Conservation (phyloP, 2,797 vertebrate genomes). For the Lindbergichthys nudifrons region DNA sequence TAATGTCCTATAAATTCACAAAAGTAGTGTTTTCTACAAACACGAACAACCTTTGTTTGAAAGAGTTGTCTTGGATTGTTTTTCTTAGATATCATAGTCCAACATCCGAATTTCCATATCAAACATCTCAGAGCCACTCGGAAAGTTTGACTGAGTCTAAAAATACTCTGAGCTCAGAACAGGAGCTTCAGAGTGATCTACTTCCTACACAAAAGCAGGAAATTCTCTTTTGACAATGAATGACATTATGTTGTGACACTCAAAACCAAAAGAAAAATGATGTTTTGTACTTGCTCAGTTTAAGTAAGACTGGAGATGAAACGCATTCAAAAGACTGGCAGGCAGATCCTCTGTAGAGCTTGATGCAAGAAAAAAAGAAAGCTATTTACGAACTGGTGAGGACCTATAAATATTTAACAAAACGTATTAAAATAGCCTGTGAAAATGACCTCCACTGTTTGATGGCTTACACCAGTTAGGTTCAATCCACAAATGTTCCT, state of each 20-base stretch:
- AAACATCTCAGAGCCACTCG: slow-evolving; percentile 45
- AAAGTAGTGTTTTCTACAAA: slow-evolving; percentile 27
- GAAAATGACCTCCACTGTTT: background rate
- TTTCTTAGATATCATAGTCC: slow-evolving; percentile 22
- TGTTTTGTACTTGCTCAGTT: slow-evolving; percentile 23
- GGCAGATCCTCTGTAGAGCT: background rate
- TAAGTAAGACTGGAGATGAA: slow-evolving; percentile 17
- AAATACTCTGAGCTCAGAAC: slow-evolving; percentile 55
- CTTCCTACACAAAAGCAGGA: slow-evolving; percentile 37
- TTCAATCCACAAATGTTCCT: background rate
- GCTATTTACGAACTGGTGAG: background rate
- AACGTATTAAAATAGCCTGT: slow-evolving; percentile 3
- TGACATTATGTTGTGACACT: slow-evolving; percentile 50
- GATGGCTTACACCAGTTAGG: background rate
- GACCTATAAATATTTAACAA: slow-evolving; percentile 14
- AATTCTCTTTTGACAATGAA: slow-evolving; percentile 49
- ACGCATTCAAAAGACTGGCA: slow-evolving; percentile 24
- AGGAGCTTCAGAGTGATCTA: slow-evolving; percentile 55
- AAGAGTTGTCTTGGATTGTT: slow-evolving; percentile 2
- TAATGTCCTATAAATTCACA: slow-evolving; percentile 10
- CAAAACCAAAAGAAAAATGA: slow-evolving; percentile 32
- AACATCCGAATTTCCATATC: slow-evolving; percentile 62
- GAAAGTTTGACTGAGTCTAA: slow-evolving; percentile 59
- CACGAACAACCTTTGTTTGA: slow-evolving; percentile 11
- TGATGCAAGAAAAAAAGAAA: slow-evolving; percentile 7